Base-by-base conservation (phyloP, 2,888 invertebrate genomes). In the Serripes groenlandicus region DNA sequence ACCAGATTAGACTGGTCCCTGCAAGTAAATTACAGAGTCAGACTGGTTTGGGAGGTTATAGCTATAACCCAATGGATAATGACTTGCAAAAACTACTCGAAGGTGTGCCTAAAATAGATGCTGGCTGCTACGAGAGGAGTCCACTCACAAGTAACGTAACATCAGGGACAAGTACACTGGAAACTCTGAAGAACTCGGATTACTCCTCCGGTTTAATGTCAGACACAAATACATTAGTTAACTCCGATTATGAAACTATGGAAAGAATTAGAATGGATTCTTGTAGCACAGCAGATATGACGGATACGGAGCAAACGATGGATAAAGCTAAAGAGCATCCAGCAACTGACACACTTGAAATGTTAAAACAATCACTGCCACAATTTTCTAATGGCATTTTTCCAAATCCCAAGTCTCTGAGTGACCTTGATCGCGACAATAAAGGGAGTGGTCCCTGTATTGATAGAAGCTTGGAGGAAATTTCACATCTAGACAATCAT, bases 1-100 rank as follows among this genome's bases (percentile, higher is more conserved):
- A 93, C 87, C 91, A 91, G 80, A 93, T 93, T 37, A 91, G 92
- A 82, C 89, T 93, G 83, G 91, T 93, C 49, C 90, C 92, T 9
- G 90, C 91, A 52, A 87, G 87, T 52, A 89, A 90, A 62, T 66
- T 88, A 68, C 81, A 88, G 30, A 74, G 69, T 18, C 86, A 91
- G 15, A 77, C 77, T 30, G 87, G 84, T 26, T 60, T 76, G 15
- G 78, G 86, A 30, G 87, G 83, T 11, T 83, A 86, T 54, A 79
- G 79, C 21, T 83, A 87, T 35, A 83, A 83, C 56, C 76, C 83
- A 23, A 81, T 78, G 78, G 86, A 80, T 49, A 77, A 86, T 78
- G 90, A 91, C 73, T 81, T 91, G 56, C 91, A 92, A 49, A 90
- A 88, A 70, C 84, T 92, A 30, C 81, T 93, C 42, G 91, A 92